These are phyloP conservation scores for Myoxocephalus aenaeus DNA, from an alignment of 2,797 vertebrate species.

Conservation along the genomic window DNA sequence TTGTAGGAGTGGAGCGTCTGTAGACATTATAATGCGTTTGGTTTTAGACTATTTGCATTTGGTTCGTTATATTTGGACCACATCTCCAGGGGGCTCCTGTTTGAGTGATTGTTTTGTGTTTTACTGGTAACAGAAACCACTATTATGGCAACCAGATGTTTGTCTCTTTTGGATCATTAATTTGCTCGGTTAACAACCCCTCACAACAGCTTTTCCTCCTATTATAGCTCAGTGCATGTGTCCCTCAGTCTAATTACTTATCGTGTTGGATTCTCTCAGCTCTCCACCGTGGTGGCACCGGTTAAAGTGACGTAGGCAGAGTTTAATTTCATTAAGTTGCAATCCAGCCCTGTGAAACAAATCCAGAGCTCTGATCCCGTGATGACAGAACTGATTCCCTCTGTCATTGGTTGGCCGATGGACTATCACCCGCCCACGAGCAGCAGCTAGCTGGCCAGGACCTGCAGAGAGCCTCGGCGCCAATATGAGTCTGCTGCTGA, in stretches of 20 bases:
- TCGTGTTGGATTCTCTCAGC: too few relatives aligned
- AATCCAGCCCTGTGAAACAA: neutral
- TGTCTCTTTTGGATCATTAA: neutral
- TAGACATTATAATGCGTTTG: neutral
- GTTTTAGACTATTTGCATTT: neutral
- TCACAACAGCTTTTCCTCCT: neutral
- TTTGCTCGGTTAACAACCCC: neutral
- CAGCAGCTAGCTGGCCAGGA: constrained; percentile 38
- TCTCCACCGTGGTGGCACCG: too few relatives aligned
- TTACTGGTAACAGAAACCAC: neutral
- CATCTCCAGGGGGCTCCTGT: neutral
- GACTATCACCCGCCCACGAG: constrained; percentile 46
- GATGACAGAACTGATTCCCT: constrained; percentile 20
- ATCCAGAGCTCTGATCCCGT: neutral
- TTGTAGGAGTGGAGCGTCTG: neutral
- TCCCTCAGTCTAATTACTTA: too few relatives aligned
- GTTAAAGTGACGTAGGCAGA: neutral
- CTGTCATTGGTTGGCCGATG: neutral
- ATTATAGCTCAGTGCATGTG: too few relatives aligned
- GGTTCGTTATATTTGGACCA: neutral
- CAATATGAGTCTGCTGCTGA: constrained; percentile 46
- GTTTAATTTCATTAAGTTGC: neutral
- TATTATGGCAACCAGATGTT: constrained; percentile 11
- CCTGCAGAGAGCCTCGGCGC: constrained; percentile 28
- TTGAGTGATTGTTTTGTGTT: neutral